Conservation (phyloP, 2,888 invertebrate genomes). For the Pristionchus mayeri region DNA sequence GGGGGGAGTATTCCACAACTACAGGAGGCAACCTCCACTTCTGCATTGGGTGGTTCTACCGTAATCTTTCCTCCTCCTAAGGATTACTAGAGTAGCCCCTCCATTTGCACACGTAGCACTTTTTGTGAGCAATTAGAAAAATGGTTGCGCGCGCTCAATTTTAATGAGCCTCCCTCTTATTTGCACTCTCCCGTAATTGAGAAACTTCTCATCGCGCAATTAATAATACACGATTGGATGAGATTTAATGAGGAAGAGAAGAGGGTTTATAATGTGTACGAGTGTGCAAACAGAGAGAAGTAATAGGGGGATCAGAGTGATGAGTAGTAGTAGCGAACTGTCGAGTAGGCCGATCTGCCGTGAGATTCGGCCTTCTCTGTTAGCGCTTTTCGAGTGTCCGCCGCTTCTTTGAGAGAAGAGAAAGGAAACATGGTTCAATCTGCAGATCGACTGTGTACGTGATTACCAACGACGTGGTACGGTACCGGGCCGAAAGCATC, state of each 20-base stretch:
- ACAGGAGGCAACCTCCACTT: neutral
- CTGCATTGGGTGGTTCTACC: neutral
- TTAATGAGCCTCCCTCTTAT: neutral
- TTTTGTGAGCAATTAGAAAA: neutral
- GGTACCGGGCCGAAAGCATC: no score
- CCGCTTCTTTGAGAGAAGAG: neutral
- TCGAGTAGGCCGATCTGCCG: neutral
- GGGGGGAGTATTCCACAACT: neutral
- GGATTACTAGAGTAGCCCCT: neutral
- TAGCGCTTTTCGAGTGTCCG: constrained; percentile 27
- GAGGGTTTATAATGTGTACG: neutral
- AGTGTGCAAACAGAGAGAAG: neutral
- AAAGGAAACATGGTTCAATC: neutral
- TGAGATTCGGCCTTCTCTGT: neutral
- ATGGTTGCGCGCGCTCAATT: neutral
- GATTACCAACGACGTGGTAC: neutral
- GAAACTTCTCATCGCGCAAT: neutral
- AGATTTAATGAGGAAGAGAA: neutral
- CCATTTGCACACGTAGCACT: neutral
- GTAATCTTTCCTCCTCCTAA: neutral
- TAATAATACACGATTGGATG: neutral
- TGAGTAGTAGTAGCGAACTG: neutral
- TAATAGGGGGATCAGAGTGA: neutral
- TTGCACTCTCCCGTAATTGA: neutral
- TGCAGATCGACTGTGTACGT: neutral